Conservation (phyloP, 2,113 vertebrate genomes). For the Podocnemis expansa region DNA sequence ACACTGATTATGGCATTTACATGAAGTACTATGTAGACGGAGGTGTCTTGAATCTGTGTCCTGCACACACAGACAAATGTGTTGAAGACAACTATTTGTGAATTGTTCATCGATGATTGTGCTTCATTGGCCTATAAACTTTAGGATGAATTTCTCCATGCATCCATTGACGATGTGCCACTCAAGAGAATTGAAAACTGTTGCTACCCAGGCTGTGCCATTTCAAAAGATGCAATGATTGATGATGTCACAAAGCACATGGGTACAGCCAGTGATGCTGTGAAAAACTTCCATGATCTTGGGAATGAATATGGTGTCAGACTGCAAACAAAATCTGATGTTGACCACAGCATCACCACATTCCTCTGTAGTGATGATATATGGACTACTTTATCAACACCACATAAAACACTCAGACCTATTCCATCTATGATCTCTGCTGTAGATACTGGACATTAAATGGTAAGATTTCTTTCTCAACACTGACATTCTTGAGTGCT, state of each 20-base stretch:
- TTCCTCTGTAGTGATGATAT: background rate
- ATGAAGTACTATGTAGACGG: background rate
- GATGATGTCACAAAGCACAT: background rate
- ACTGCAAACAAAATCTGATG: background rate
- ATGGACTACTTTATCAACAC: background rate
- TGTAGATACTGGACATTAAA: background rate
- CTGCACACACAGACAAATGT: background rate
- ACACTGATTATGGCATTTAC: background rate
- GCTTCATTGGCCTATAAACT: background rate
- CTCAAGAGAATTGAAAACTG: background rate
- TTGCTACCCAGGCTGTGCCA: background rate
- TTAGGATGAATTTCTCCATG: background rate
- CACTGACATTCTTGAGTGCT: background rate
- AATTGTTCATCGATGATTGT: background rate
- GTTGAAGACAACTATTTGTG: background rate
- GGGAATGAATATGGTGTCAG: background rate
- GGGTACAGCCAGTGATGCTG: background rate
- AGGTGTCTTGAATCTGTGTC: background rate
- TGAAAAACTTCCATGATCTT: background rate
- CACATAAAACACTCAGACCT: background rate
- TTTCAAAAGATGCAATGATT: background rate
- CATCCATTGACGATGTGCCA: background rate
- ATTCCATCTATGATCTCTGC: background rate
- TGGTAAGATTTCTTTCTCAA: background rate
- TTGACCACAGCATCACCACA: background rate